A percentile compares a stretch with the other conserved stretches of the same genome.
Conservation (phyloP, 2,888 invertebrate species). For the Diaprepes abbreviatus region DNA sequence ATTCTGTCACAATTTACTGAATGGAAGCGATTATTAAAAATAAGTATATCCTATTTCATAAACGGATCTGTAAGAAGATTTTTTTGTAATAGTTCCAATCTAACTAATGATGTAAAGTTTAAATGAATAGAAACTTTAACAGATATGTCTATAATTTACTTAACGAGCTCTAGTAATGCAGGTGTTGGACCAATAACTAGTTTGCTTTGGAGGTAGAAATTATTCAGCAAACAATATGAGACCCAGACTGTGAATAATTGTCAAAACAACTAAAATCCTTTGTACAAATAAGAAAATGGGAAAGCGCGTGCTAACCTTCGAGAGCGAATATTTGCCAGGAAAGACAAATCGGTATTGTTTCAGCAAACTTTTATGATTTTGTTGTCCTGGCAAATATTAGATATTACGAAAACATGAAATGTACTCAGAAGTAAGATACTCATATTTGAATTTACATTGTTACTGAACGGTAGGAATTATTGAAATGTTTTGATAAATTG, state of each 20-base stretch:
- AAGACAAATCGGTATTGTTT: background rate
- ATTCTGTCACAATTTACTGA: no score
- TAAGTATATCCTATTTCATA: no score
- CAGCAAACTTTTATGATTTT: background rate
- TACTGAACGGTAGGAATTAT: no score
- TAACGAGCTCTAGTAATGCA: slow-evolving; percentile 10
- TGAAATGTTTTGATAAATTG: no score
- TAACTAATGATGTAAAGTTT: no score
- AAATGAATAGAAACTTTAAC: no score
- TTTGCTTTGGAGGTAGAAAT: slow-evolving; percentile 30
- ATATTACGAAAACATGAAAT: no score
- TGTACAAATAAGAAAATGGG: slow-evolving; percentile 7
- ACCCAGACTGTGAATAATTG: slow-evolving; percentile 26
- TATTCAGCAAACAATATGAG: slow-evolving; percentile 32
- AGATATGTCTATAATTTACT: background rate
- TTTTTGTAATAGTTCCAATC: no score
- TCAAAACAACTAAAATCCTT: slow-evolving; percentile 8
- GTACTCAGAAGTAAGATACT: no score
- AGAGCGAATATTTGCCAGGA: background rate
- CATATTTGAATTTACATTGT: no score
- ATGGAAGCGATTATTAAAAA: no score
- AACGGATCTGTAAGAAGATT: no score
- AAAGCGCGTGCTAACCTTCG: background rate
- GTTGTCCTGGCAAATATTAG: background rate
- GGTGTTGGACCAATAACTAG: slow-evolving; percentile 34